A percentile compares a stretch with the other conserved stretches of the same genome.
phyloP scores from a whole-genome alignment of 2,888 invertebrate species.

The Oxyscelio sp. region DNA sequence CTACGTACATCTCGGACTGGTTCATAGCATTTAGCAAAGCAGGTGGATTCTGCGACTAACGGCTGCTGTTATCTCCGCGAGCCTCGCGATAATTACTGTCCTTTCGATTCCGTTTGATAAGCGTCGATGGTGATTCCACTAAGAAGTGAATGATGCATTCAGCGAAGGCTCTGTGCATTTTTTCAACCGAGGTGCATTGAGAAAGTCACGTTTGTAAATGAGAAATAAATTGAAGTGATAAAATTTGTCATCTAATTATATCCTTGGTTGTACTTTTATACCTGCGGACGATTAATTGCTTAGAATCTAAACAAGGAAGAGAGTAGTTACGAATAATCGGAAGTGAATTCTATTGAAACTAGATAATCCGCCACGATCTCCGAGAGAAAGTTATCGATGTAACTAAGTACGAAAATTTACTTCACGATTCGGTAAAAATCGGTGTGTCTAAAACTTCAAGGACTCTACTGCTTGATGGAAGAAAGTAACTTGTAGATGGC shows the following conservation, averaged over 20 bases:
- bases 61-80: conserved; percentile 81
- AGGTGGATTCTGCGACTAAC: conserved; percentile 80
- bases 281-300: conserved; percentile 17
- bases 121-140: conserved; percentile 20
- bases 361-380: conserved; percentile 35
- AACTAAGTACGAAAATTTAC: conserved; percentile 64
- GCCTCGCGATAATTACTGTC: conserved; percentile 80
- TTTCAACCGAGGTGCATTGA: not conserved
- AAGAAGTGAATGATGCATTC: conserved; percentile 28
- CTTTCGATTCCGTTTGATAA: conserved; percentile 76
- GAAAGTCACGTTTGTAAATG: conserved; percentile 33
- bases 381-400: conserved; percentile 63
- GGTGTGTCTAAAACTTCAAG: conserved; percentile 66
- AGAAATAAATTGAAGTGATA: conserved; percentile 14
- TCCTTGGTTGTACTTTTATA: not conserved
- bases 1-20: conserved; percentile 72
- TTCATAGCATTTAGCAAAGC: conserved; percentile 75
- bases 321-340: conserved; percentile 39
- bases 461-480: conserved; percentile 66
- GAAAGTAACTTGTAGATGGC: conserved; percentile 70
- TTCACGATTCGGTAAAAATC: conserved; percentile 72
- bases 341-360: conserved; percentile 31
- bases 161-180: not conserved
- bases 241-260: conserved; percentile 63
- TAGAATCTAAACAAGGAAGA: not conserved